phyloP scores from a whole-genome alignment of 2,888 invertebrate genomes.

The Tinea pellionella region DNA sequence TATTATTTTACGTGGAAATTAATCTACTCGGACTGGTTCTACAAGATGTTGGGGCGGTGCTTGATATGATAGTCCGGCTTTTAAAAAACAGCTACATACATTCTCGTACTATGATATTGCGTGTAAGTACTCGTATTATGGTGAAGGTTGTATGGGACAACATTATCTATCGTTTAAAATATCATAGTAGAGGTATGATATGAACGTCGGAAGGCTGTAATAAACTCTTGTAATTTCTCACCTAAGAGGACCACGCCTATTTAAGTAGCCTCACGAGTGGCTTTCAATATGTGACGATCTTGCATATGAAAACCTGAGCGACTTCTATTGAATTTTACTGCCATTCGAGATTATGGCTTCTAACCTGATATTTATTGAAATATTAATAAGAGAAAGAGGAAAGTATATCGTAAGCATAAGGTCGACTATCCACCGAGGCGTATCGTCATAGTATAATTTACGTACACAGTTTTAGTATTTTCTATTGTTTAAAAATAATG shows the following conservation, averaged over 20 bases:
- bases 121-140: slow-evolving; percentile 24
- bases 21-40: slow-evolving; percentile 21
- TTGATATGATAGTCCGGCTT: background rate
- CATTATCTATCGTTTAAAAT: slow-evolving; percentile 3
- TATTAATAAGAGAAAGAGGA: too few relatives aligned
- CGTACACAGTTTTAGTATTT: too few relatives aligned
- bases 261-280: slow-evolving; percentile 13
- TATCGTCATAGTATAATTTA: too few relatives aligned
- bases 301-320: slow-evolving; percentile 5
- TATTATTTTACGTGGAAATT: slow-evolving; percentile 21
- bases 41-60: slow-evolving; percentile 16
- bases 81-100: background rate
- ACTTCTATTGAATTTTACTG: slow-evolving; percentile 2
- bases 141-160: slow-evolving; percentile 12
- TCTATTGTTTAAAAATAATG: too few relatives aligned
- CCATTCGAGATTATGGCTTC: background rate
- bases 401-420: too few relatives aligned
- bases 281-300: slow-evolving; percentile 12
- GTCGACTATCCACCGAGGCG: too few relatives aligned
- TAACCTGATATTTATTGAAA: background rate
- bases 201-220: slow-evolving; percentile 17
- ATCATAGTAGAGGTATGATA: background rate
- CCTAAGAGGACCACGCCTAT: slow-evolving; percentile 23
- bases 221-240: slow-evolving; percentile 26
- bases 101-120: slow-evolving; percentile 1